Base-by-base conservation (phyloP, 2,113 vertebrate species). In the Erythrocercus mccallii region DNA sequence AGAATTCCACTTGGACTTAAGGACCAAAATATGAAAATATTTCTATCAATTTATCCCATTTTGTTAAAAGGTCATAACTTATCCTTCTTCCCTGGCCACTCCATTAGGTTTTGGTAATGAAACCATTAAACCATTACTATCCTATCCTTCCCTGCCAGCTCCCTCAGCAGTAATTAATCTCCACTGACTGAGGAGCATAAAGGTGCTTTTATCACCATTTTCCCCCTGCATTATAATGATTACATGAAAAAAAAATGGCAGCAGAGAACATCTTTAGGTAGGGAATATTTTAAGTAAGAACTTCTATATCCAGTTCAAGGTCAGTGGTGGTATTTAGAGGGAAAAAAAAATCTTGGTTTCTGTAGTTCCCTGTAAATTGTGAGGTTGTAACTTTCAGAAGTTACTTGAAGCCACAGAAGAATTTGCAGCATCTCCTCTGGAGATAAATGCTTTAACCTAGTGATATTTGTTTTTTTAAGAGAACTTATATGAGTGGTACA, bases 91-190 rank as follows among this genome's bases (percentile, higher is more conserved):
- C 45, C 50, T 81, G 47, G 84, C 25, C 58, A 78, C 25, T 64
- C 48, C 44, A 60, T 81, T 74, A 78, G 50, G 22, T 78, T 95
- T 91, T 86, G 62, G 76, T 86, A 83, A 88, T 68, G 56, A 86
- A 88, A 76, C 48, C 35, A 54, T 82, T 74, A 83, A 86, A 82
- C 45, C 25, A 54, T 71, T 82, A 66, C 44, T 91, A 38, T 72
- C 19, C 54, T 44, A 80, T 68, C n/a, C 68, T 90, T 82, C 45
- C 62, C 64, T 91, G 80, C 38, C 44, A 86, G 48, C n/a, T 89
- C 58, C 72, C 81, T 89, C 77, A 91, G 76, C 48, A 69, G 53
- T 71, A 86, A 91, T 95, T 86, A 72, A 72, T 91, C 77, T 83
- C 66, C 44, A 80, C 44, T 38, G 45, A 74, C 30, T n/a, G 61